Base-by-base conservation (phyloP, 2,797 vertebrate species). In the Melopsittacus undulatus region DNA sequence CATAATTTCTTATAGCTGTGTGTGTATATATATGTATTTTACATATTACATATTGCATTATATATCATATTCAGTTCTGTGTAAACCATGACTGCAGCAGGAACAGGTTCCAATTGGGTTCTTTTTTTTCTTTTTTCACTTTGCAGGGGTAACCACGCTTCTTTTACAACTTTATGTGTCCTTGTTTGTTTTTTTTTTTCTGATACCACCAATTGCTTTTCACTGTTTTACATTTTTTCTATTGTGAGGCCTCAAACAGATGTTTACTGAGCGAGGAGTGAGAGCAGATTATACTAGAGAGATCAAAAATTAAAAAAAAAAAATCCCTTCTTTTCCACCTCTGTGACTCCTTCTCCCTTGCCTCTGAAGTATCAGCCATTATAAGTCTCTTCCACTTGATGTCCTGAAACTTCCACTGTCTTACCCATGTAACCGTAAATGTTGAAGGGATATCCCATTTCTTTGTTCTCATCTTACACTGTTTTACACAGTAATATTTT, bases 141-240 rank as follows among this genome's bases (percentile, higher is more conserved):
- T 59, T 59, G 4, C 70, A 46, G 18, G 8, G 14, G 13, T 30
- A 57, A 32, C 29, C 6, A 5, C 32, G 52, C 10, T 27, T 57
- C 49, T 76, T 80, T 18, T 18, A 59, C 40, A 36, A 16, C 26
- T 76, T 42, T 19, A 8, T 29, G 51, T 32, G 20, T 69, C 34
- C 40, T 52, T 80, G 26, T 46, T 75, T 22, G 75, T 7, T 14
- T 42, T 86, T 63, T 74, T 59, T 36, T 46, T 46, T 22, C 18
- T 49, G 21, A 30, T 75, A 32, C 13, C 6, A 6, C 27, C 29
- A 76, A 38, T 27, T 42, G 36, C 54, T 63, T 75, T 80, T 43
- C 19, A 36, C 27, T 1, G 0, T 19, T 52, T 36, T 30, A 36
- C 1, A 2, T 17, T 45, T 79, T 38, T 51, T 32, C 42, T 54